Percentiles rank a stretch among this genome's conserved stretches.
Evolutionary conservation across 2,797 vertebrate species (phyloP).

Genomic region (Poeciliopsis presidionis): DNA sequence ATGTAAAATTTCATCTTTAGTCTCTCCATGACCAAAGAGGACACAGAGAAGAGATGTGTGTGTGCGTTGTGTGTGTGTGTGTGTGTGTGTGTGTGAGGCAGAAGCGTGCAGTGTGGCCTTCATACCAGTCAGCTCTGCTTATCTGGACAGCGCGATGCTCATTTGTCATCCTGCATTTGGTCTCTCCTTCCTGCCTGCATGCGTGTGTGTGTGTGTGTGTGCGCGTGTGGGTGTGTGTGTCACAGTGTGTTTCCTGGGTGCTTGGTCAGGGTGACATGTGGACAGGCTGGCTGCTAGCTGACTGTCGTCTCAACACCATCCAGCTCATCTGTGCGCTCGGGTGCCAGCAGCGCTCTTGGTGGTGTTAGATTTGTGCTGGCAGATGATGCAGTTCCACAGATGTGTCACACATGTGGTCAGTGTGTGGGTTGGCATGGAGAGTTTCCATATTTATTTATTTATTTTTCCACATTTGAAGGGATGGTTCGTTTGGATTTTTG

Average conservation of each 20-base stretch:
- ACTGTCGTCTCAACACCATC: slow-evolving; percentile 21
- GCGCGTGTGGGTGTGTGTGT: not conserved
- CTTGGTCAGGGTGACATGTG: slow-evolving; percentile 28
- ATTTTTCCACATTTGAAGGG: not conserved
- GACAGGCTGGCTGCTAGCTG: slow-evolving; percentile 9
- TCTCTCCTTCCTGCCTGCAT: slow-evolving; percentile 23
- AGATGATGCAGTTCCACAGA: slow-evolving; percentile 18
- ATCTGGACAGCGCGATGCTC: slow-evolving; percentile 46
- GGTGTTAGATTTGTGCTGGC: not conserved
- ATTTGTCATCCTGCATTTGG: slow-evolving; percentile 55
- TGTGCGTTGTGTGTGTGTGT: not conserved
- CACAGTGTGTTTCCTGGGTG: slow-evolving; percentile 14
- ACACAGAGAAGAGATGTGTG: slow-evolving; percentile 5
- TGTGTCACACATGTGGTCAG: slow-evolving; percentile 12
- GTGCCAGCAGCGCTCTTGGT: slow-evolving; percentile 9
- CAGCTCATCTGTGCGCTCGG: slow-evolving; percentile 16
- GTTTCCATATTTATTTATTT: too few species aligned
- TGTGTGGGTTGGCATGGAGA: not conserved
- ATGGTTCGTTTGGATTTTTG: not conserved
- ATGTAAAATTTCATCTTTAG: slow-evolving; percentile 3
- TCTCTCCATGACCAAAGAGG: not conserved
- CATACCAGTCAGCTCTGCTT: slow-evolving; percentile 45
- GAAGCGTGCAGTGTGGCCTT: slow-evolving; percentile 14
- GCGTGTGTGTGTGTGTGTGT: not conserved
- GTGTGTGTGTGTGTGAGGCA: slow-evolving; percentile 11